Evolutionary conservation across 2,797 vertebrate genomes (phyloP).

Genomic region (Neosilurus hyrtlii): DNA sequence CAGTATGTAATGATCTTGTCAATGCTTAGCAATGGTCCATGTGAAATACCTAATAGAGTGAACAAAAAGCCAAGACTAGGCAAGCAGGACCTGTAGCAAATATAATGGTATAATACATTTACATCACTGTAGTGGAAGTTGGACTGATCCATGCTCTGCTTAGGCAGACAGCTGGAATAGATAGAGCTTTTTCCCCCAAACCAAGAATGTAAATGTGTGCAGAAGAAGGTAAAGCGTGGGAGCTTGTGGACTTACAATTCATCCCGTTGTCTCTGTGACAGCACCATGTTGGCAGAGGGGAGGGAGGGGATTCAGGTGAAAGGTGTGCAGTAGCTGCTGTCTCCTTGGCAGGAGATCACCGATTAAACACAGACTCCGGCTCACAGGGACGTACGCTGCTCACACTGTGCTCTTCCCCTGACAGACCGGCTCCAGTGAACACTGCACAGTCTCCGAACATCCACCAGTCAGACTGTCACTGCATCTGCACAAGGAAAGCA

Average conservation of each 20-base stretch:
- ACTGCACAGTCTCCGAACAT: constrained; percentile 78
- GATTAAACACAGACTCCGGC: constrained; percentile 66
- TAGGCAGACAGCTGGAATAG: background rate
- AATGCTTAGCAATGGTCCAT: no score
- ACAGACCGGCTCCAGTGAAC: constrained; percentile 64
- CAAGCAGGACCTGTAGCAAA: background rate
- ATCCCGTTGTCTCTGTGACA: constrained; percentile 99
- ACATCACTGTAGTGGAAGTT: background rate
- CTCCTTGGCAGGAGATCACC: constrained; percentile 78
- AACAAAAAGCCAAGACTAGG: constrained; percentile 9
- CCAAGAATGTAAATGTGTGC: no score
- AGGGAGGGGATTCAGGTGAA: constrained; percentile 66
- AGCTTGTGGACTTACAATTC: constrained; percentile 86
- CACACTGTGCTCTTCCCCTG: constrained; percentile 69
- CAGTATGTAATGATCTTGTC: constrained; percentile 16
- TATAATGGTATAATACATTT: background rate
- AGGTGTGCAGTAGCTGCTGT: constrained; percentile 74
- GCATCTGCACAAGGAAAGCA: constrained; percentile 77
- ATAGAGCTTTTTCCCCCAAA: background rate
- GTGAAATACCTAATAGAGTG: background rate
- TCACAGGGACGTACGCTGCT: constrained; percentile 72
- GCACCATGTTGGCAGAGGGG: constrained; percentile 88
- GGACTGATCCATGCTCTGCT: background rate
- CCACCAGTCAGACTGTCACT: constrained; percentile 85
- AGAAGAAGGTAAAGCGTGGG: background rate